A percentile compares a stretch with the other conserved stretches of the same genome.
phyloP scores from a whole-genome alignment of 2,888 invertebrate genomes.

The Archips xylosteana region DNA sequence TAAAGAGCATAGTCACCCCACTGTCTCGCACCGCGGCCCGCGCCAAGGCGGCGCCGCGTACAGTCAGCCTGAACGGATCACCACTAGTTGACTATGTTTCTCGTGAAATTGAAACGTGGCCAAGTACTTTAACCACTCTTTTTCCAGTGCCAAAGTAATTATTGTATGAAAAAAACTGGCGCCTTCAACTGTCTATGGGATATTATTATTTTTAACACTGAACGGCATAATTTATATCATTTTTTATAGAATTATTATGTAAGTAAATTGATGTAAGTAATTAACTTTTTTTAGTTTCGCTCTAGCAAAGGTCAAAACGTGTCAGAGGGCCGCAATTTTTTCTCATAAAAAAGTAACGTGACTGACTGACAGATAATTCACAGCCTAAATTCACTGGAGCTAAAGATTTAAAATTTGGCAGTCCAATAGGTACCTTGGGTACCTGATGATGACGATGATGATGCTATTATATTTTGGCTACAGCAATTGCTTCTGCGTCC shows the following conservation, averaged over 20 bases:
- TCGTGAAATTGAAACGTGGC: not conserved
- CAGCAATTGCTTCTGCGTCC: too few species aligned
- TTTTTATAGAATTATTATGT: too few species aligned
- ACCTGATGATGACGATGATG: too few species aligned
- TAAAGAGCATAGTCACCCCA: constrained; percentile 48
- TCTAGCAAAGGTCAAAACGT: not conserved
- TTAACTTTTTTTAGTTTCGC: too few species aligned
- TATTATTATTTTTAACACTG: not conserved
- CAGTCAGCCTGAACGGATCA: constrained; percentile 11
- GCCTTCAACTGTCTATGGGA: not conserved
- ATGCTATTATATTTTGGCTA: too few species aligned
- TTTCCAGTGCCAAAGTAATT: not conserved
- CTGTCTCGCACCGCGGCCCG: constrained; percentile 50
- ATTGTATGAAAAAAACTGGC: not conserved
- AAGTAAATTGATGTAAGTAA: not conserved
- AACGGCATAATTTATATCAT: not conserved
- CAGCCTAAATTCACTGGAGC: too few species aligned
- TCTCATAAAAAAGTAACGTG: too few species aligned
- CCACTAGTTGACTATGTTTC: constrained; percentile 21
- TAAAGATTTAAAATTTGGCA: too few species aligned
- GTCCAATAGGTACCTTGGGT: too few species aligned
- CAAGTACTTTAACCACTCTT: not conserved
- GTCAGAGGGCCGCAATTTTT: not conserved
- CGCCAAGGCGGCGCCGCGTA: constrained; percentile 38
- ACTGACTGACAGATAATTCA: too few species aligned